Percentiles rank a stretch among this genome's conserved stretches.
These are phyloP conservation scores for Pelecanus crispus DNA, from an alignment of 2,113 vertebrate genomes.

Conservation along the genomic window DNA sequence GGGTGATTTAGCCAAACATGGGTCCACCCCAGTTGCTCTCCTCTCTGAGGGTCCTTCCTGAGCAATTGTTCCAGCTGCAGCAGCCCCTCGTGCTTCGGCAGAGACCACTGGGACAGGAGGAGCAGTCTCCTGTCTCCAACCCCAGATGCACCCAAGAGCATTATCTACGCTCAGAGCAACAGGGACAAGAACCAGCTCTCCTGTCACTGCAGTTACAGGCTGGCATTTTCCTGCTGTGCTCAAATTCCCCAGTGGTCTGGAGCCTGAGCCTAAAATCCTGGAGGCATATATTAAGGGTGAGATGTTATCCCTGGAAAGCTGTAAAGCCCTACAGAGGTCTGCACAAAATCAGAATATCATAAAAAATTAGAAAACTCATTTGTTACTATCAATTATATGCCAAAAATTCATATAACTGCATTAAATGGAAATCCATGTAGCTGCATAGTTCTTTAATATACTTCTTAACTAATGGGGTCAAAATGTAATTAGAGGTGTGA, in stretches of 20 bases:
- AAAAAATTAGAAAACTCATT: not conserved
- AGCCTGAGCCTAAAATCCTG: not conserved
- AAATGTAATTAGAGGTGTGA: not conserved
- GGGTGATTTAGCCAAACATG: not conserved
- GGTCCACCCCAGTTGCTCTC: not conserved
- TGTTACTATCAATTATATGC: not conserved
- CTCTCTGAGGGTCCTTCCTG: not conserved
- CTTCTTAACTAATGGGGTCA: not conserved
- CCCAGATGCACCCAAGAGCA: not conserved
- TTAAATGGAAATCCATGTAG: not conserved
- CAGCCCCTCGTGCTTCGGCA: not conserved
- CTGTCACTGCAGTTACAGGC: rapidly evolving
- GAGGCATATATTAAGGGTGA: not conserved
- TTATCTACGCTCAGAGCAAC: not conserved
- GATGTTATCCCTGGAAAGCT: not conserved
- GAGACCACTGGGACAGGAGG: not conserved
- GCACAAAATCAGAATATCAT: not conserved
- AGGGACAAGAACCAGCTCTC: not conserved
- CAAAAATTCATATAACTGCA: not conserved
- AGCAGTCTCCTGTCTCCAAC: not conserved
- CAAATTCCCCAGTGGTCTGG: not conserved
- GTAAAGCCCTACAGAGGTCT: not conserved
- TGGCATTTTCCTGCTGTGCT: not conserved
- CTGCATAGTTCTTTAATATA: not conserved
- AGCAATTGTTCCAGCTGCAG: not conserved